Conservation (phyloP, 2,888 invertebrate species). For the Platypus cylindrus region DNA sequence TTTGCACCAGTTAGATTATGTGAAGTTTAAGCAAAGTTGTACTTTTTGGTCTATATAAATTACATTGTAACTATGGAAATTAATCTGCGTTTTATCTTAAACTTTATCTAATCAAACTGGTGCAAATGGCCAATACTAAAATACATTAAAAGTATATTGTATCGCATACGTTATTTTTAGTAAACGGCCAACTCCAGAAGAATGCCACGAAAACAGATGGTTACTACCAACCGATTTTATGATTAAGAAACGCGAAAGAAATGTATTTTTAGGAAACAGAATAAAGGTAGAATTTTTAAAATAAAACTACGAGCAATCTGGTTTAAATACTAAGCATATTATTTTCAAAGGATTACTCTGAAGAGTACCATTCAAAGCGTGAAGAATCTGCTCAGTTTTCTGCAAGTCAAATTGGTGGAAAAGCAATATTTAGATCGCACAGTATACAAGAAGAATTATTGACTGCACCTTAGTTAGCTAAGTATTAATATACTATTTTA, state of each 20-base stretch:
- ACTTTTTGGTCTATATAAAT: too few species aligned
- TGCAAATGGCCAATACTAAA: too few species aligned
- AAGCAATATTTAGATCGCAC: slow-evolving; percentile 56
- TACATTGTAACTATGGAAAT: too few species aligned
- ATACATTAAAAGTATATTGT: too few species aligned
- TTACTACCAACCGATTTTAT: slow-evolving; percentile 83
- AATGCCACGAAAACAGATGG: slow-evolving; percentile 95
- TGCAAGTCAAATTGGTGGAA: slow-evolving; percentile 44
- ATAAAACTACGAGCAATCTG: neutral
- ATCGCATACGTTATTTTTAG: slow-evolving; percentile 49
- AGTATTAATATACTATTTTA: slow-evolving; percentile 8
- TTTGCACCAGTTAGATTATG: too few species aligned
- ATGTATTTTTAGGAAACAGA: slow-evolving; percentile 71
- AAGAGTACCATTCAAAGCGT: slow-evolving; percentile 64
- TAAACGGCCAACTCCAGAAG: slow-evolving; percentile 87
- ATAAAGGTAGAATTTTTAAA: slow-evolving; percentile 47
- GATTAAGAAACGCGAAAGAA: slow-evolving; percentile 82
- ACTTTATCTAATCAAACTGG: too few species aligned
- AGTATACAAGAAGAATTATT: slow-evolving; percentile 76
- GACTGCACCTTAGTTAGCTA: slow-evolving; percentile 33
- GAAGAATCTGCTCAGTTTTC: slow-evolving; percentile 47
- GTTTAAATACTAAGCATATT: neutral
- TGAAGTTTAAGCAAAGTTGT: neutral
- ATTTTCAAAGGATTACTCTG: slow-evolving; percentile 56
- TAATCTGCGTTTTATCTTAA: too few species aligned